Conservation (phyloP, 2,797 vertebrate genomes). For the Sarcophilus harrisii region DNA sequence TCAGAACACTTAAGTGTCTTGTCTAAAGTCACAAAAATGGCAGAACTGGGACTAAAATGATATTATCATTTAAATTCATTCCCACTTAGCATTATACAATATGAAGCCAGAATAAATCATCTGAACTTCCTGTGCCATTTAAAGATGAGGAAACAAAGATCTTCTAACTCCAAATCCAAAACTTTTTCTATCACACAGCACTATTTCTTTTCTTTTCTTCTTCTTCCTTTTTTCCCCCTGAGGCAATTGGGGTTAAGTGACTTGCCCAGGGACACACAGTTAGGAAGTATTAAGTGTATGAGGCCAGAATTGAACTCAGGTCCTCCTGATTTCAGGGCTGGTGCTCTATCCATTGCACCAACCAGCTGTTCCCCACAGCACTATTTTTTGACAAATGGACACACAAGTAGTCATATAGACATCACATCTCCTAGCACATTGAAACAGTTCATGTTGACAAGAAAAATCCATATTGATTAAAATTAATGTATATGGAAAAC, state of each 20-base stretch:
- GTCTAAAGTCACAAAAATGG: neutral
- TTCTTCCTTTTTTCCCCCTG: too few relatives aligned
- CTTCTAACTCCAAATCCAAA: neutral
- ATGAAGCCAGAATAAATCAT: neutral
- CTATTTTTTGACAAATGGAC: neutral
- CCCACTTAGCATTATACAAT: neutral
- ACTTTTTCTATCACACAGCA: neutral
- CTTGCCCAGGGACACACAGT: too few relatives aligned
- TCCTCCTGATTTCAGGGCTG: too few relatives aligned
- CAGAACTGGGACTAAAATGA: neutral
- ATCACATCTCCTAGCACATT: neutral
- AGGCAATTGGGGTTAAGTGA: too few relatives aligned
- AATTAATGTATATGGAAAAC: too few relatives aligned
- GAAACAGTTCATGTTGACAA: neutral
- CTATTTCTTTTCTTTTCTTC: neutral
- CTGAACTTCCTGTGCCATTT: neutral
- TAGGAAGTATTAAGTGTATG: too few relatives aligned
- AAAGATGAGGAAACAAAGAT: neutral
- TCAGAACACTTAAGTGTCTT: neutral
- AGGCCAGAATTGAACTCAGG: too few relatives aligned
- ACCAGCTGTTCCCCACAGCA: too few relatives aligned
- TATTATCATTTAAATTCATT: neutral
- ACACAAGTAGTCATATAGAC: neutral
- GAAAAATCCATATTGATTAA: neutral
- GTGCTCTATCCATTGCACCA: too few relatives aligned